phyloP scores from a whole-genome alignment of 2,113 vertebrate genomes.

The Accipiter cooperii region DNA sequence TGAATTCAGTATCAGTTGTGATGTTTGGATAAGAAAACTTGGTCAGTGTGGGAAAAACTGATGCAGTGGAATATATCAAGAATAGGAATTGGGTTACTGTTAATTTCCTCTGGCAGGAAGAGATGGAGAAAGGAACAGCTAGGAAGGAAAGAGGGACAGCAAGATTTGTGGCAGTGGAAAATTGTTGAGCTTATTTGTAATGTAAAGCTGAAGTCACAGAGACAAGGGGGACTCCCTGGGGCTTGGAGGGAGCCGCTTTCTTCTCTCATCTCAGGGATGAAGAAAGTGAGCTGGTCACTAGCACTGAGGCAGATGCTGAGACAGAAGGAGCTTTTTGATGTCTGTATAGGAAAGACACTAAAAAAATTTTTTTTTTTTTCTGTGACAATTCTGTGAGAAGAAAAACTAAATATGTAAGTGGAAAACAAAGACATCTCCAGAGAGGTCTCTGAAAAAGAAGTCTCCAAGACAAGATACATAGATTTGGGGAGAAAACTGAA shows the following conservation, averaged over 20 bases:
- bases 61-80: not conserved
- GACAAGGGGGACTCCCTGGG: not conserved
- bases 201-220: not conserved
- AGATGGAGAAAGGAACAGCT: not conserved
- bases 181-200: not conserved
- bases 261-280: not conserved
- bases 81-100: not conserved
- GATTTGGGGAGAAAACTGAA: not conserved
- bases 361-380: not conserved
- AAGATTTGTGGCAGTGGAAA: not conserved
- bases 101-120: conserved; percentile 6
- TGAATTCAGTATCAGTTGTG: not conserved
- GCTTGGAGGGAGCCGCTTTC: not conserved
- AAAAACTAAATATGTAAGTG: not conserved
- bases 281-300: not conserved
- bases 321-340: not conserved
- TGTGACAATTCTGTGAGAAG: not conserved
- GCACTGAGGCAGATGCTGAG: not conserved
- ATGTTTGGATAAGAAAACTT: not conserved
- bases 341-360: not conserved
- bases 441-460: not conserved
- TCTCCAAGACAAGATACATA: not conserved
- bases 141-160: not conserved
- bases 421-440: not conserved
- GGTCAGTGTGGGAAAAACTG: not conserved